Conservation (phyloP, 2,888 invertebrate species). For the Thymelicus lineola region DNA sequence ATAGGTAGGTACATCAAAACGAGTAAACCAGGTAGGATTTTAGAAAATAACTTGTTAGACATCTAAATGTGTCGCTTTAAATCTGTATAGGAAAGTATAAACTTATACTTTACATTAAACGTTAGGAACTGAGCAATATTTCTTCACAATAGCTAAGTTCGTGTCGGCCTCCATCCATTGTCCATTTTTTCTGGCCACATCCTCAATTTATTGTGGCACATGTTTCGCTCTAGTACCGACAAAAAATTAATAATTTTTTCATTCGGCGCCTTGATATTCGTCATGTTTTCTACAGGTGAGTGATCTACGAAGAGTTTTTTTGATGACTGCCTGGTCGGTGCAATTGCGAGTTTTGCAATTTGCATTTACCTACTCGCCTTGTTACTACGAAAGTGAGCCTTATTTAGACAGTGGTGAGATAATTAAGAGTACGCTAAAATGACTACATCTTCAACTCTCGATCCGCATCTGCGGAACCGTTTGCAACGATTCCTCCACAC, state of each 20-base stretch:
- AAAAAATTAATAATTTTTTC: slow-evolving; percentile 66
- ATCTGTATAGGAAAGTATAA: not conserved
- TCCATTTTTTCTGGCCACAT: slow-evolving; percentile 83
- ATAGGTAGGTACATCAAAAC: slow-evolving; percentile 13
- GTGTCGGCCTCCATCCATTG: slow-evolving; percentile 64
- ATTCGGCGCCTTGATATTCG: slow-evolving; percentile 56
- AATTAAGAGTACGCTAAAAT: slow-evolving; percentile 47
- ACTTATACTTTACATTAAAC: slow-evolving; percentile 1
- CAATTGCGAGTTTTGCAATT: slow-evolving; percentile 33
- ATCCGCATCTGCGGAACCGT: slow-evolving; percentile 65
- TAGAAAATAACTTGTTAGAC: slow-evolving; percentile 12
- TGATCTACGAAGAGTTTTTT: slow-evolving; percentile 27
- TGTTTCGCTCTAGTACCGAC: slow-evolving; percentile 77
- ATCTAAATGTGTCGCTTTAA: not conserved
- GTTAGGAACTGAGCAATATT: not conserved
- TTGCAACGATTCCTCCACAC: slow-evolving; percentile 80
- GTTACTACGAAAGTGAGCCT: slow-evolving; percentile 27
- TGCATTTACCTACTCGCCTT: slow-evolving; percentile 25
- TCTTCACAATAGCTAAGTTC: slow-evolving; percentile 14
- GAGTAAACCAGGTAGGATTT: slow-evolving; percentile 32
- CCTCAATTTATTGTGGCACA: slow-evolving; percentile 81
- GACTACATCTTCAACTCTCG: slow-evolving; percentile 58
- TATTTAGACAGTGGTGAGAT: slow-evolving; percentile 19
- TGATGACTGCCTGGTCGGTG: slow-evolving; percentile 25
- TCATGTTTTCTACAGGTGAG: slow-evolving; percentile 59